Conservation (phyloP, 2,113 vertebrate genomes). For the Corythoichthys intestinalis region DNA sequence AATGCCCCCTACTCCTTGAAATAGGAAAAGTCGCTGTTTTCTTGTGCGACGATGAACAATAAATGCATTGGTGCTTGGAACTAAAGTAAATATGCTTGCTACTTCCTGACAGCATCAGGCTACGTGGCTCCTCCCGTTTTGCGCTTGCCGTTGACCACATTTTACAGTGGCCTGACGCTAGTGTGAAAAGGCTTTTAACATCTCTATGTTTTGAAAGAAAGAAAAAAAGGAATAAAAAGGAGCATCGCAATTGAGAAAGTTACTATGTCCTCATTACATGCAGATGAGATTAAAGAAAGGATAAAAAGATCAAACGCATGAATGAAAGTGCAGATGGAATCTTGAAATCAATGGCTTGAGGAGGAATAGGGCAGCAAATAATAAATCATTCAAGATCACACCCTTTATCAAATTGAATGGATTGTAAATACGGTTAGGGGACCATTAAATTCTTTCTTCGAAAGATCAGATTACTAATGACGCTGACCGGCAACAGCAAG, state of each 20-base stretch:
- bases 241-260: constrained; percentile 28
- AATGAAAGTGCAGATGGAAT: constrained; percentile 44
- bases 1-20: too few species aligned
- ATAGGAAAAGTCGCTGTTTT: too few species aligned
- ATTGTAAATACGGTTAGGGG: constrained; percentile 69
- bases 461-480: constrained; percentile 71
- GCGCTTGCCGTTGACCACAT: too few species aligned
- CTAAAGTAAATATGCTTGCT: too few species aligned
- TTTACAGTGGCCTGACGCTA: too few species aligned
- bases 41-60: too few species aligned
- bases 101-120: too few species aligned
- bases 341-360: constrained; percentile 35
- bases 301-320: constrained; percentile 32
- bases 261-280: constrained; percentile 18
- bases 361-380: constrained; percentile 23
- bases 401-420: constrained; percentile 67
- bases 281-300: constrained; percentile 32
- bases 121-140: too few species aligned
- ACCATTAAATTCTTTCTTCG: constrained; percentile 63
- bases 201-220: constrained; percentile 24
- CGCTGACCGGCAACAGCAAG: constrained; percentile 63
- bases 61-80: too few species aligned
- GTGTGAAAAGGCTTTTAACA: constrained; percentile 2
- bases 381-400: constrained; percentile 61
- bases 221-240: constrained; percentile 5